Percentiles rank a stretch among this genome's conserved stretches.
phyloP scores from a whole-genome alignment of 2,888 invertebrate species.

The Synergus umbraculus region DNA sequence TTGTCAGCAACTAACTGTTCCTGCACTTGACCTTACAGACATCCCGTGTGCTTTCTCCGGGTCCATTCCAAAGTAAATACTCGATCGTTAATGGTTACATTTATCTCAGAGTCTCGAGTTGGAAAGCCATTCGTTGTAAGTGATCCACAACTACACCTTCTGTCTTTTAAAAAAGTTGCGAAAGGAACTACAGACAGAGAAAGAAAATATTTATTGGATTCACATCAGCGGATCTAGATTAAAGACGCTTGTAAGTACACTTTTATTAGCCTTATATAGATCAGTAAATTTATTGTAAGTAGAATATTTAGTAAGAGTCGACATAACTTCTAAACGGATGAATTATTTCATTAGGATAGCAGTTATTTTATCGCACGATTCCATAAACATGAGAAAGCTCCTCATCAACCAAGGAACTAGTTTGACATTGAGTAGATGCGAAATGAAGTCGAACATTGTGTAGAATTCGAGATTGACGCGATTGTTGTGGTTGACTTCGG shows the following conservation, averaged over 20 bases:
- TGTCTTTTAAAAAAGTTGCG: conserved; percentile 4
- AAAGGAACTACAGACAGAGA: conserved; percentile 6
- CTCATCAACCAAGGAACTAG: background rate
- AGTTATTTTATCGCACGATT: background rate
- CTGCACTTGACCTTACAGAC: conserved; percentile 27
- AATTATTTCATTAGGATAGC: background rate
- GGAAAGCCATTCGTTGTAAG: conserved; percentile 22
- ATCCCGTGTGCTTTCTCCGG: background rate
- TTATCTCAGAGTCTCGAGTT: conserved; percentile 36
- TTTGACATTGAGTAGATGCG: background rate
- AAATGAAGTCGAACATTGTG: background rate
- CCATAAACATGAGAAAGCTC: background rate
- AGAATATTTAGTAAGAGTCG: no score
- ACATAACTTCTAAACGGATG: background rate
- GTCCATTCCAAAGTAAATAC: conserved; percentile 32
- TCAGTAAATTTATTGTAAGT: background rate
- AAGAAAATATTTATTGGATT: conserved; percentile 24
- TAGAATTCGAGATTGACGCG: conserved; percentile 30
- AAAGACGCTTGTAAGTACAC: background rate
- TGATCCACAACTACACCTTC: conserved; percentile 23
- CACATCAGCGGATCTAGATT: conserved; percentile 3
- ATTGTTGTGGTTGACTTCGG: conserved; percentile 44
- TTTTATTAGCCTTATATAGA: background rate
- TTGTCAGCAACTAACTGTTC: conserved; percentile 25
- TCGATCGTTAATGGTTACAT: conserved; percentile 38